Evolutionary conservation across 2,888 invertebrate species (phyloP).

Genomic region (Microctonus hyperodae): DNA sequence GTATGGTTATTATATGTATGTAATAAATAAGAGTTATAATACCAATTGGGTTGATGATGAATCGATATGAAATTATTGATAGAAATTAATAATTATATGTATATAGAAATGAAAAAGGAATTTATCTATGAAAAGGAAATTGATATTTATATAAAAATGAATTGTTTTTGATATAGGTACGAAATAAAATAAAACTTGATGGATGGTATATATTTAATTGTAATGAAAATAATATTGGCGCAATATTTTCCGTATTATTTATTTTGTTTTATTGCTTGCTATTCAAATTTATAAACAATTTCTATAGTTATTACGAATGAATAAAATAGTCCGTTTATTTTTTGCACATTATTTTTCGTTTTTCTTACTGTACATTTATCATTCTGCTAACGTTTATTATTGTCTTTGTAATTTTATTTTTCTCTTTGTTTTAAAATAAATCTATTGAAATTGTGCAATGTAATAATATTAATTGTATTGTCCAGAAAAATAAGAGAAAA

Average conservation of each 20-base stretch:
- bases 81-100: no score
- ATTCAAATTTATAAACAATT: background rate
- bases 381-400: background rate
- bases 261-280: background rate
- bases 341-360: background rate
- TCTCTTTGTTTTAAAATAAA: background rate
- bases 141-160: no score
- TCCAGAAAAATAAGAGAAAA: background rate
- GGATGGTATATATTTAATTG: background rate
- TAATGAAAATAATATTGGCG: background rate
- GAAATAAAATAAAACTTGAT: background rate
- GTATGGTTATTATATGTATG: background rate
- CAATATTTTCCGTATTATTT: background rate
- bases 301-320: background rate
- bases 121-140: no score
- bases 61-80: no score
- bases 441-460: background rate
- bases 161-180: background rate
- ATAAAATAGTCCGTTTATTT: background rate
- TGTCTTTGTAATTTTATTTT: background rate
- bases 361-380: background rate
- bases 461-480: background rate
- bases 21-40: no score
- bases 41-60: no score
- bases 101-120: no score